phyloP scores from a whole-genome alignment of 92 coral and sea anemone genomes.

The Scolanthus callimorphus region DNA sequence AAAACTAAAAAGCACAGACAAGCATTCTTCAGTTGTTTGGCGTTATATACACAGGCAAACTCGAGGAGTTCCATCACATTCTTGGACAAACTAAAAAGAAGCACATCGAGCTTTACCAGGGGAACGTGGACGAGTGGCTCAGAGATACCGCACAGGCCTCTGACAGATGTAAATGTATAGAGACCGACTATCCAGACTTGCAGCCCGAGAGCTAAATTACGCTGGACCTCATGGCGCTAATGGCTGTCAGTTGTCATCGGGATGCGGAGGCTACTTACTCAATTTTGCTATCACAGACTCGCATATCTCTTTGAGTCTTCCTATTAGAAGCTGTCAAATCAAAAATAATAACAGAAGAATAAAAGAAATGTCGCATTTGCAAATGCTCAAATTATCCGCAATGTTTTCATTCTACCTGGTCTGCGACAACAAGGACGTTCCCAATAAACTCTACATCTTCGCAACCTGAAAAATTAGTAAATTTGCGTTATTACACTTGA shows the following conservation, averaged over 20 bases:
- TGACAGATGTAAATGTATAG: no score
- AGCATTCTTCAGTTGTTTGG: slow-evolving; percentile 57
- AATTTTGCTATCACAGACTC: slow-evolving; percentile 75
- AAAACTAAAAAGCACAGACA: slow-evolving; percentile 60
- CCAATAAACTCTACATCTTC: slow-evolving; percentile 80
- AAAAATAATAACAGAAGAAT: background rate
- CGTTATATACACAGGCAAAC: slow-evolving; percentile 83
- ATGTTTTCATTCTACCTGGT: no score
- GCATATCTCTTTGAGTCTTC: slow-evolving; percentile 69
- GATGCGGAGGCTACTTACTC: slow-evolving; percentile 55
- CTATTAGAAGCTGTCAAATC: slow-evolving; percentile 63
- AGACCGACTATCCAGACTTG: no score
- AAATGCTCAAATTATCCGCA: no score
- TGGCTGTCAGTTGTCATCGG: no score
- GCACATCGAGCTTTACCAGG: no score
- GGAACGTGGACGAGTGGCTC: no score
- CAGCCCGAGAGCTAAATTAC: no score
- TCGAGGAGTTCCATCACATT: slow-evolving; percentile 80
- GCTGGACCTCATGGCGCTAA: no score
- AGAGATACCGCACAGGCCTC: no score
- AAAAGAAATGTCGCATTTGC: no score
- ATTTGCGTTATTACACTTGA: no score
- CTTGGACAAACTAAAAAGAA: slow-evolving; percentile 31
- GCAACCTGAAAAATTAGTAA: slow-evolving; percentile 59
- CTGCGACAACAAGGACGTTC: slow-evolving; percentile 76